A percentile compares a stretch with the other conserved stretches of the same genome.
Conservation (phyloP, 2,888 invertebrate genomes). For the Ochropacha duplaris region DNA sequence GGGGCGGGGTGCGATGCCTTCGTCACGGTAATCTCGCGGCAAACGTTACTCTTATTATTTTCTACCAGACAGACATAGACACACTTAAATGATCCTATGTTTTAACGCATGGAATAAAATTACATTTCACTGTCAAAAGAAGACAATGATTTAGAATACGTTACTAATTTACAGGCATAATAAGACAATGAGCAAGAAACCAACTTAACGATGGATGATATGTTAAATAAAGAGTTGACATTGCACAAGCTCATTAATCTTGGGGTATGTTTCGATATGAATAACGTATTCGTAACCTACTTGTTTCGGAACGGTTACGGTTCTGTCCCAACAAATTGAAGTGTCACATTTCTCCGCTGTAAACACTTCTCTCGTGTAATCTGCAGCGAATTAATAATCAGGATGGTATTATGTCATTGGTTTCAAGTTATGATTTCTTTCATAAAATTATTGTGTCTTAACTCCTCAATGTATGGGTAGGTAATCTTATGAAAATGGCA, state of each 20-base stretch:
- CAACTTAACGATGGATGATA: conserved; percentile 35
- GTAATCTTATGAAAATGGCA: too few species aligned
- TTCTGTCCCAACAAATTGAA: conserved; percentile 59
- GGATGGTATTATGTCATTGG: conserved; percentile 29
- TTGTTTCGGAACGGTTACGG: conserved; percentile 30
- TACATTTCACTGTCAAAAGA: conserved; percentile 41
- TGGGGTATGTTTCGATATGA: conserved; percentile 46
- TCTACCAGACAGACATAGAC: conserved; percentile 25
- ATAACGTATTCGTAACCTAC: conserved; percentile 58
- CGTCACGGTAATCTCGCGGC: conserved; percentile 63
- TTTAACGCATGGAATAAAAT: conserved; percentile 46
- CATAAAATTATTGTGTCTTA: too few species aligned
- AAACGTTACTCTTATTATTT: conserved; percentile 41
- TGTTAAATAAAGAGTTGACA: conserved; percentile 65
- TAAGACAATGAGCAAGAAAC: conserved; percentile 36
- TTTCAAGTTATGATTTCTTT: conserved; percentile 6
- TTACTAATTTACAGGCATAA: conserved; percentile 35
- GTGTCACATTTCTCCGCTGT: conserved; percentile 60
- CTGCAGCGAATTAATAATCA: conserved; percentile 45
- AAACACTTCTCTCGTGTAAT: conserved; percentile 53
- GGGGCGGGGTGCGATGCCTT: conserved; percentile 65
- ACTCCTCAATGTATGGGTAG: too few species aligned
- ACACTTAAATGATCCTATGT: conserved; percentile 41
- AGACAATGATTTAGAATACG: conserved; percentile 43
- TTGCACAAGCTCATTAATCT: conserved; percentile 59